Evolutionary conservation across 2,888 invertebrate species (phyloP).

Genomic region (Drosophila kokeensis): DNA sequence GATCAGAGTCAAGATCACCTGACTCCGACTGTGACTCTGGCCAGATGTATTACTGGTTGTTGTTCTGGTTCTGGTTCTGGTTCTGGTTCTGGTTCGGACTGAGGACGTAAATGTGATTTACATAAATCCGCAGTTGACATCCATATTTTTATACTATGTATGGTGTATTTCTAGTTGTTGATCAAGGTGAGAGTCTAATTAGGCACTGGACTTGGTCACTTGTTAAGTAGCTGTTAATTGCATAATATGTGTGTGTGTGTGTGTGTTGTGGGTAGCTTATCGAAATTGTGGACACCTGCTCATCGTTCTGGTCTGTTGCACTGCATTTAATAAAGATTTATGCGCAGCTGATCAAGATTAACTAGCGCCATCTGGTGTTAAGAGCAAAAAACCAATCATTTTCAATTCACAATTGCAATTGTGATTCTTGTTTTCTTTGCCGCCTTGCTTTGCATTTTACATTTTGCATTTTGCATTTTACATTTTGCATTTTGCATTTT

Average conservation of each 20-base stretch:
- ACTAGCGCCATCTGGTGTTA: conserved; percentile 51
- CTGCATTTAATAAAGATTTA: conserved; percentile 52
- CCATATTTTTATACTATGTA: neutral
- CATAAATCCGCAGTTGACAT: conserved; percentile 2
- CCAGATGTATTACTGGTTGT: conserved; percentile 6
- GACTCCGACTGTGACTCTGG: neutral
- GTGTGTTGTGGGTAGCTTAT: neutral
- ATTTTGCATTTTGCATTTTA: neutral
- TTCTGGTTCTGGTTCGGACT: neutral
- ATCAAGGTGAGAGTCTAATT: conserved; percentile 17
- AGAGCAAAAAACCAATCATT: conserved; percentile 18
- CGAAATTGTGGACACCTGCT: conserved; percentile 43
- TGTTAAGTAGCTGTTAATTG: conserved; percentile 56
- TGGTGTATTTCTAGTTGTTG: neutral
- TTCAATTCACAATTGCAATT: conserved; percentile 32
- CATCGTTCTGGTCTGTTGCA: conserved; percentile 52
- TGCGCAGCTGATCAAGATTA: conserved; percentile 42
- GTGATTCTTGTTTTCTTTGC: conserved; percentile 5
- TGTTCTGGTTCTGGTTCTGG: neutral
- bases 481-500: conserved; percentile 10
- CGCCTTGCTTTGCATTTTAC: neutral
- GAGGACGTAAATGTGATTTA: conserved; percentile 4
- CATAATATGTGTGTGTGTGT: conserved; percentile 1
- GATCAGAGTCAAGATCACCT: neutral
- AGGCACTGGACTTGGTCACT: conserved; percentile 10